Percentiles rank a stretch among this genome's conserved stretches.
phyloP scores from a whole-genome alignment of 2,113 vertebrate genomes.

The Xyliphius kryptos region DNA sequence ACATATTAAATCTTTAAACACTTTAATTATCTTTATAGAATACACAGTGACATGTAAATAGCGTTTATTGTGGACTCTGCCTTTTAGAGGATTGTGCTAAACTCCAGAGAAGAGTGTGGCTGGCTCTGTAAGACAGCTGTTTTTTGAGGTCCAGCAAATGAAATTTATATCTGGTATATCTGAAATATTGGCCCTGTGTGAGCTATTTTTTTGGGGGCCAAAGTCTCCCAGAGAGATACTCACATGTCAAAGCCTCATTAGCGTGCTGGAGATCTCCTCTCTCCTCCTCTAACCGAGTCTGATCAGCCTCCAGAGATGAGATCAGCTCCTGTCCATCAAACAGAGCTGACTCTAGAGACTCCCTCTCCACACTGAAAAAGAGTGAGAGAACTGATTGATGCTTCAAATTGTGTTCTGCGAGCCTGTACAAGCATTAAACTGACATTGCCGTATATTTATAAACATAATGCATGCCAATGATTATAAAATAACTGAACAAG shows the following conservation, averaged over 20 bases:
- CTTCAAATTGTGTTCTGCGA: too few species aligned
- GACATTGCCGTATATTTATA: too few species aligned
- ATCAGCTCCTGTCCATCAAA: constrained; percentile 64
- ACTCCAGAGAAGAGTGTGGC: too few species aligned
- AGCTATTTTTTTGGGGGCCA: constrained; percentile 39
- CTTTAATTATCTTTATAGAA: constrained; percentile 27
- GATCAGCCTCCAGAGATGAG: constrained; percentile 58
- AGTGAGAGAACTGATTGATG: neutral
- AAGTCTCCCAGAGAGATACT: constrained; percentile 42
- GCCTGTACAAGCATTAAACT: too few species aligned
- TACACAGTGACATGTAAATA: constrained; percentile 32
- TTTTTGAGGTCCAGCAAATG: constrained; percentile 49
- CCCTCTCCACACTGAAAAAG: constrained; percentile 64
- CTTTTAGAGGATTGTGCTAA: constrained; percentile 35
- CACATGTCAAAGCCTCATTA: constrained; percentile 71
- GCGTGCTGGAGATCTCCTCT: constrained; percentile 49
- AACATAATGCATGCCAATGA: too few species aligned
- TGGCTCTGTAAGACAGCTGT: constrained; percentile 55
- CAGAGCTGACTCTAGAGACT: constrained; percentile 68
- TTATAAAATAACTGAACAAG: too few species aligned
- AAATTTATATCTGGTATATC: constrained; percentile 18
- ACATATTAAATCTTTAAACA: too few species aligned
- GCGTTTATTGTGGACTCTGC: constrained; percentile 31
- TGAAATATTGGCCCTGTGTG: constrained; percentile 61
- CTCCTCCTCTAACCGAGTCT: constrained; percentile 61